A percentile compares a stretch with the other conserved stretches of the same genome.
These are phyloP conservation scores for Parazoanthus swiftii DNA, from an alignment of 92 coral and sea anemone species.

Conservation along the genomic window DNA sequence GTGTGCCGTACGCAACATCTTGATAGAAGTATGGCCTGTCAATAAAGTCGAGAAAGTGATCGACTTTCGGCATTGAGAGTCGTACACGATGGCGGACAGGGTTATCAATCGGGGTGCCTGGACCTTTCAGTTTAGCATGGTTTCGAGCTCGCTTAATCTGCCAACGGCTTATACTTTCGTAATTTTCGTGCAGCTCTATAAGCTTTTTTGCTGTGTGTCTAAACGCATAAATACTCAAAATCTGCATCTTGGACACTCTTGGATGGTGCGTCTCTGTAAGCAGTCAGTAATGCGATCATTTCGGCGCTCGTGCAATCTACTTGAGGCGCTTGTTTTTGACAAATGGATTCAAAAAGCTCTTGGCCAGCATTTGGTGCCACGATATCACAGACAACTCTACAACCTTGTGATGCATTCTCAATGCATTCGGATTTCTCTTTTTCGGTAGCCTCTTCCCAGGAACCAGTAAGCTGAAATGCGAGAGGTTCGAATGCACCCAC, in stretches of 20 bases:
- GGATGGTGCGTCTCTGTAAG: conserved; percentile 63
- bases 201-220: conserved; percentile 50
- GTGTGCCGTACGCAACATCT: conserved; percentile 62
- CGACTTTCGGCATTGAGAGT: conserved; percentile 49
- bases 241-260: conserved; percentile 61
- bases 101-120: conserved; percentile 50
- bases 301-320: conserved; percentile 48
- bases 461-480: conserved; percentile 36
- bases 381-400: conserved; percentile 61
- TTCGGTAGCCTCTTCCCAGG: conserved; percentile 50
- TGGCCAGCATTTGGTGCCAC: conserved; percentile 68
- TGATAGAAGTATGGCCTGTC: conserved; percentile 63
- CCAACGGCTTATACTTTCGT: conserved; percentile 47
- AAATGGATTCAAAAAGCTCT: conserved; percentile 56
- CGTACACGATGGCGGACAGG: conserved; percentile 46
- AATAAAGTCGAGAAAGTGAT: conserved; percentile 55
- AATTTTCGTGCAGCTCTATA: conserved; percentile 46
- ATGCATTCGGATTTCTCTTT: conserved; percentile 45
- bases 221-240: conserved; percentile 64
- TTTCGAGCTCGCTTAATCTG: conserved; percentile 56
- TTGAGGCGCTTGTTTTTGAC: conserved; percentile 19
- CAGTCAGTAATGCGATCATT: conserved; percentile 49
- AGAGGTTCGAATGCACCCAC: conserved; percentile 46
- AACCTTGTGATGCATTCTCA: conserved; percentile 58
- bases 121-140: conserved; percentile 47